phyloP scores from a whole-genome alignment of 1,140 invertebrate species.

The Leptonema lineaticorne region DNA sequence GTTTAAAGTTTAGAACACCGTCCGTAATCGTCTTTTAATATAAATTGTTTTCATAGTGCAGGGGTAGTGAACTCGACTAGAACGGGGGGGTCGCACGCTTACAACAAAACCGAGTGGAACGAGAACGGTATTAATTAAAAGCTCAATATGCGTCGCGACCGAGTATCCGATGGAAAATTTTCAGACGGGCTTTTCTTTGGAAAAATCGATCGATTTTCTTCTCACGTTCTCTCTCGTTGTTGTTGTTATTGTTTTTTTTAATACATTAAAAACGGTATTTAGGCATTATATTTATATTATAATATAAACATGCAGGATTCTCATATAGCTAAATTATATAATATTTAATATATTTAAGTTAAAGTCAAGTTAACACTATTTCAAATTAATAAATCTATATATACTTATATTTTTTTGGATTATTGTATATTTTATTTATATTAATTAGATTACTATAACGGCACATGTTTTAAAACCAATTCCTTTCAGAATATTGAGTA shows the following conservation, averaged over 20 bases:
- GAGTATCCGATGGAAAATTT: neutral
- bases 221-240: neutral
- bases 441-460: too few species aligned
- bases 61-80: too few species aligned
- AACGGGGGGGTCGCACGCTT: too few species aligned
- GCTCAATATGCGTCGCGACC: conserved; percentile 9
- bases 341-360: neutral
- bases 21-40: neutral
- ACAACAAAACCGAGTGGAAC: too few species aligned
- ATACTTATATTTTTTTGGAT: too few species aligned
- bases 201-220: conserved; percentile 12
- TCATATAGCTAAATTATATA: neutral
- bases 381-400: neutral
- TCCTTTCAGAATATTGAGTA: too few species aligned
- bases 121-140: conserved; percentile 3
- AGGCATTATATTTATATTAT: neutral
- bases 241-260: neutral
- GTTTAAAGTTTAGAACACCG: too few species aligned
- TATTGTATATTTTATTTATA: too few species aligned
- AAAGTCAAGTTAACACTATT: neutral
- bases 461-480: too few species aligned
- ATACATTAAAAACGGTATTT: neutral
- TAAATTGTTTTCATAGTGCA: conserved; percentile 9
- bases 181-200: neutral
- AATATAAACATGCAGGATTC: too few species aligned